Evolutionary conservation across 2,113 vertebrate genomes (phyloP), one percentile per base, ranked within the genome.

Genomic region (Phyllopteryx taeniolatus): DNA sequence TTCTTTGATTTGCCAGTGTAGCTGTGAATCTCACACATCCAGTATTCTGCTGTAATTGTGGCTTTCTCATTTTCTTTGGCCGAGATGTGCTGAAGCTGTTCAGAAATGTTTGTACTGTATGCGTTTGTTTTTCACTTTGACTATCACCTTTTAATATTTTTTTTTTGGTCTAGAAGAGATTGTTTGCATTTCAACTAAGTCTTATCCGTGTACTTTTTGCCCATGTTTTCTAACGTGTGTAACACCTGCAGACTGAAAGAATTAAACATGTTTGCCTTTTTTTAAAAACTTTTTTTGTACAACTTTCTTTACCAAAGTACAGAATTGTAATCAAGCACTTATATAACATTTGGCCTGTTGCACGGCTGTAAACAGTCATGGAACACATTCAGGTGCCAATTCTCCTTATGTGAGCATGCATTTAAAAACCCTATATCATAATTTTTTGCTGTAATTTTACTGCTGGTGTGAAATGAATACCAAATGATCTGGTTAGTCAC

Each of bases 181-280:
- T 15, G 43, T 64, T 59, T 47, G 66, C 70, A 53, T 14, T 68
- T 75, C 15, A 69, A 19, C 20, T n/a, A 54, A 39, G 39, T 14
- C 1, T 5, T 57, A 43, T 43, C 56, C 5, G 69, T 47, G 22
- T n/a, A 53, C 46, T 12, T 71, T 81, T 77, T n/a, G 39, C 75
- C 49, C 15, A 2, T 70, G 19, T 49, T 68, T 59, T 77, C 64
- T 62, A 68, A 60, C 73, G 35, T 35, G 43, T 79, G 75, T 76
- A 66, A 78, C 64, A 54, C 83, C 67, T 78, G 79, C 77, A 71
- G 47, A 70, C 31, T 69, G 46, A 73, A 79, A 47, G 6, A 80
- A 81, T 76, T 74, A 79, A 75, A 20, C 67, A 35, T 31, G 4
- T 31, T 20, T 11, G 8, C n/a, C 8, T 19, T 27, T 5, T 22